These are phyloP conservation scores for Diplosoma virens DNA, from an alignment of 23 tunicate species.

Conservation along the genomic window DNA sequence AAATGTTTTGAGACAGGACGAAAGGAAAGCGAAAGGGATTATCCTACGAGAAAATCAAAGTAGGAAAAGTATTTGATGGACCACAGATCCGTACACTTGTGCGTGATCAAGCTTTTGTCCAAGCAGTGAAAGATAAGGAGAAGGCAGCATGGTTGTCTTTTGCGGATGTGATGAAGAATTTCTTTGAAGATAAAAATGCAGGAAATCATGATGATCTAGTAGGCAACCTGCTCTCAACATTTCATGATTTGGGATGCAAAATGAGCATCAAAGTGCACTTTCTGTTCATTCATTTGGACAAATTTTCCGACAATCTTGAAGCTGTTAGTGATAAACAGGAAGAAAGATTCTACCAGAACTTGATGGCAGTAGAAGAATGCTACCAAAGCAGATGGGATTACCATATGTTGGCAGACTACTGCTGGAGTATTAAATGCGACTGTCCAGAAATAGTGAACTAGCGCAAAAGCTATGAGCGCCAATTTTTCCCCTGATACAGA, in stretches of 20 bases:
- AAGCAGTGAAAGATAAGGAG: background rate
- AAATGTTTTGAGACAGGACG: no score
- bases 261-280: background rate
- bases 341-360: background rate
- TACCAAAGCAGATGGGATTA: slow-evolving; percentile 4
- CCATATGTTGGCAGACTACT: background rate
- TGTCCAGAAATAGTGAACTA: background rate
- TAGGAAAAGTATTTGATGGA: slow-evolving; percentile 20
- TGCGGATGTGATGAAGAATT: background rate
- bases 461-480: background rate
- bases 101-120: slow-evolving; percentile 17
- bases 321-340: slow-evolving; percentile 1
- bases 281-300: no score
- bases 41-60: no score
- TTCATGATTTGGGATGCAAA: background rate
- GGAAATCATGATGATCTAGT: background rate
- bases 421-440: background rate
- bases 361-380: slow-evolving; percentile 1
- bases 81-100: slow-evolving; percentile 1
- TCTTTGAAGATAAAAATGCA: no score
- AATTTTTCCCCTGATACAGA: background rate
- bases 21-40: no score
- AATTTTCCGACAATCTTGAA: no score
- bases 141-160: slow-evolving; percentile 3
- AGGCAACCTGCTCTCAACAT: slow-evolving; percentile 1